phyloP scores from a whole-genome alignment of 2,888 invertebrate genomes.

The Athalia rosae region DNA sequence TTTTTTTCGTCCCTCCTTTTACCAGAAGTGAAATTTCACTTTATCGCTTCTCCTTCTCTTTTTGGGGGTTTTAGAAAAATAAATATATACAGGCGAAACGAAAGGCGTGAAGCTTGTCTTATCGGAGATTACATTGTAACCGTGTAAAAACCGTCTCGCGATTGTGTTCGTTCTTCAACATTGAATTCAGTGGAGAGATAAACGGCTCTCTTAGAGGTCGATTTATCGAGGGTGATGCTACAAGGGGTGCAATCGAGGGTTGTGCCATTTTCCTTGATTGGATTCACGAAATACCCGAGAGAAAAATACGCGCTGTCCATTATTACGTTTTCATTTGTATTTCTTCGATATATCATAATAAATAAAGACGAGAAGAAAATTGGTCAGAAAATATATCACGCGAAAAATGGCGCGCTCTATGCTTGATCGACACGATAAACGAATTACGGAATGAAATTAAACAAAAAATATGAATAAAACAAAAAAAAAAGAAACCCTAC shows the following conservation, averaged over 20 bases:
- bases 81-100: background rate
- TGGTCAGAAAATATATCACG: background rate
- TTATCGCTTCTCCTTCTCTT: no score
- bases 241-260: slow-evolving; percentile 29
- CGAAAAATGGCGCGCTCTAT: slow-evolving; percentile 1
- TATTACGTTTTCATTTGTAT: slow-evolving; percentile 16
- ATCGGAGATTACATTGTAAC: slow-evolving; percentile 21
- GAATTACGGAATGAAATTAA: no score
- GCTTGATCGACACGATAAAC: no score
- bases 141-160: slow-evolving; percentile 20
- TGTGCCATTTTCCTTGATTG: slow-evolving; percentile 31
- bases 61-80: no score
- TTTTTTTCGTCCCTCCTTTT: no score
- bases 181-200: slow-evolving; percentile 20
- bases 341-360: background rate
- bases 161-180: slow-evolving; percentile 24
- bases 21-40: no score
- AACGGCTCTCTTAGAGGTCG: slow-evolving; percentile 26
- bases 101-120: slow-evolving; percentile 22
- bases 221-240: slow-evolving; percentile 18
- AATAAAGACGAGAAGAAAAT: no score
- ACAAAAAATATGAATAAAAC: no score
- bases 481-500: background rate
- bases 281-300: slow-evolving; percentile 17
- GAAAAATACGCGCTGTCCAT: slow-evolving; percentile 37